Evolutionary conservation across 2,113 vertebrate species (phyloP).

Genomic region (Trematocara marginatum): DNA sequence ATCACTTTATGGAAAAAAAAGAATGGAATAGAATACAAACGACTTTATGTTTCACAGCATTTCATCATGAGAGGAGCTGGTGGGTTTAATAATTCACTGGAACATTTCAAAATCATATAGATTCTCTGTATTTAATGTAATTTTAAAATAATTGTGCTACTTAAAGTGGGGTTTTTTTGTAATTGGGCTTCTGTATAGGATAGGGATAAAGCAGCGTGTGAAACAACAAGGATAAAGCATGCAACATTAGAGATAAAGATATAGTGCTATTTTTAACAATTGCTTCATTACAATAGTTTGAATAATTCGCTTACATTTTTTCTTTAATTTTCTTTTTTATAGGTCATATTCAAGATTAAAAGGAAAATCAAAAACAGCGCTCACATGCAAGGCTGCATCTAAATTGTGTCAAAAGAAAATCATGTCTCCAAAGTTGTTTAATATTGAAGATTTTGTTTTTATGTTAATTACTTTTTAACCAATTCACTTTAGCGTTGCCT

Average conservation of each 20-base stretch:
- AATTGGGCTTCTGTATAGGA: fast-evolving
- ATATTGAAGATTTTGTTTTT: neutral
- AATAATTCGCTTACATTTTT: fast-evolving
- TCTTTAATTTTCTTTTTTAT: neutral
- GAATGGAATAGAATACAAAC: neutral
- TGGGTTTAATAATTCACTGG: neutral
- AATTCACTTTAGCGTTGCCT: no score
- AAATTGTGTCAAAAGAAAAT: neutral
- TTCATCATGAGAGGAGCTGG: neutral
- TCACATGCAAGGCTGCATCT: neutral
- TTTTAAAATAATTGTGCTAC: neutral
- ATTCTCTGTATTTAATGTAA: neutral
- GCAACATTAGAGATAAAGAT: neutral
- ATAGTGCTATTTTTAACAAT: neutral
- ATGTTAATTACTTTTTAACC: neutral
- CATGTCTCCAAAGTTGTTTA: neutral
- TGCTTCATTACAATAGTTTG: neutral
- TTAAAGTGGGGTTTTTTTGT: fast-evolving
- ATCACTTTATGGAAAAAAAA: neutral
- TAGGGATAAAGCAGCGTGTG: no score
- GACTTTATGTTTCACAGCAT: neutral
- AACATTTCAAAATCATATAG: neutral
- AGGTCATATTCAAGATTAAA: neutral
- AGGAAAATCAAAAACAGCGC: neutral
- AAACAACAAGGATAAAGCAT: neutral